Conservation (phyloP, 2,797 vertebrate species). For the Hypotaenidia philippensis region DNA sequence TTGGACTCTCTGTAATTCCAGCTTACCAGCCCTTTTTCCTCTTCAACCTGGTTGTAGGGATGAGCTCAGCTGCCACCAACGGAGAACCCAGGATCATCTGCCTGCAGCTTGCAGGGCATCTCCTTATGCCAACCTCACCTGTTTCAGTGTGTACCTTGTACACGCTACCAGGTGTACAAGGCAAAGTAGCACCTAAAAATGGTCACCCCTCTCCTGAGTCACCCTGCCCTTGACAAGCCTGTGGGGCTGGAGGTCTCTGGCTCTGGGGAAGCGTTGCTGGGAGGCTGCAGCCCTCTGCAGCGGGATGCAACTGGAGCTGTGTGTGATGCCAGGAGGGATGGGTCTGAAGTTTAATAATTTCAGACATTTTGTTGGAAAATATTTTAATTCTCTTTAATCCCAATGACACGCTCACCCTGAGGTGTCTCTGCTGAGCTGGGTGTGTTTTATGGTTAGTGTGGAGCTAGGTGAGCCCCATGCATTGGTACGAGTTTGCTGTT, state of each 20-base stretch:
- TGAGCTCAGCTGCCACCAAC: neutral
- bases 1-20: neutral
- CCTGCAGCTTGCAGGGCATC: neutral
- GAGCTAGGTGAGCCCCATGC: neutral
- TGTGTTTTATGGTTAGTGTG: neutral
- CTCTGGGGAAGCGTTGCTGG: accelerated
- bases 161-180: accelerated
- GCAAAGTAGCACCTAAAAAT: accelerated
- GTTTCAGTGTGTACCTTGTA: accelerated
- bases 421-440: neutral
- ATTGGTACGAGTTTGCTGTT: neutral
- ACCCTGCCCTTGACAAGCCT: accelerated
- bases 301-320: neutral
- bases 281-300: neutral
- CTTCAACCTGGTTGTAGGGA: neutral
- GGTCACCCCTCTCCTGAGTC: neutral
- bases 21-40: neutral
- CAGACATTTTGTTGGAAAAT: neutral
- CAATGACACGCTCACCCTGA: accelerated
- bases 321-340: neutral
- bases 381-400: neutral
- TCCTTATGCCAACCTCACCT: neutral
- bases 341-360: neutral
- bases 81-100: neutral
- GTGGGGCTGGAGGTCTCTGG: neutral